Percentiles rank a stretch among this genome's conserved stretches.
Conservation (phyloP, 2,797 vertebrate genomes). For the Falco biarmicus region DNA sequence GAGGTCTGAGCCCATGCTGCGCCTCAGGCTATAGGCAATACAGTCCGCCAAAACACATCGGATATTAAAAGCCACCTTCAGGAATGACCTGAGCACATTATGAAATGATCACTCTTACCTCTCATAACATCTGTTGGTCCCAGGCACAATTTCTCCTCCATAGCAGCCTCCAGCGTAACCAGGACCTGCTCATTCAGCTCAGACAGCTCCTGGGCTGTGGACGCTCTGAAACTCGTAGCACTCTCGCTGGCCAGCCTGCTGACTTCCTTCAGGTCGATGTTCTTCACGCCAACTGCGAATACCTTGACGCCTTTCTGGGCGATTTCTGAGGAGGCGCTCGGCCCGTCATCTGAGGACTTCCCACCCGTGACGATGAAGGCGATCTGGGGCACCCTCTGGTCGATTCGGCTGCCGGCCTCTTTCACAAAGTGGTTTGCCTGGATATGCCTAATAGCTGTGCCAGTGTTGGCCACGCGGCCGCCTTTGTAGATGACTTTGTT, state of each 20-base stretch:
- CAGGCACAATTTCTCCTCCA: conserved; percentile 85
- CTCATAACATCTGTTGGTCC: conserved; percentile 55
- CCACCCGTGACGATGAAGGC: conserved; percentile 90
- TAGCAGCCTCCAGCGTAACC: conserved; percentile 84
- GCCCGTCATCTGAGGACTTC: conserved; percentile 84
- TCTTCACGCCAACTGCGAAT: conserved; percentile 87
- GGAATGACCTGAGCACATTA: not conserved
- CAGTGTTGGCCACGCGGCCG: conserved; percentile 86
- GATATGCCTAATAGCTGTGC: conserved; percentile 85
- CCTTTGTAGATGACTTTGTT: conserved; percentile 86
- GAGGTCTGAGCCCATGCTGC: not conserved
- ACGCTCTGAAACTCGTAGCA: conserved; percentile 83
- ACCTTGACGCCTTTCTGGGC: conserved; percentile 83
- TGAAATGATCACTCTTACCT: conserved; percentile 70
- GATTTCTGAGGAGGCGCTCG: conserved; percentile 84
- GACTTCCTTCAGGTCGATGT: conserved; percentile 83
- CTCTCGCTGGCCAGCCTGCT: conserved; percentile 84
- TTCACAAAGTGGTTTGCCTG: conserved; percentile 88
- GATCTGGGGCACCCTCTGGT: conserved; percentile 89
- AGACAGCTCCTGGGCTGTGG: conserved; percentile 82
- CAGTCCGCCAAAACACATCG: not conserved
- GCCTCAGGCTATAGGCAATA: not conserved
- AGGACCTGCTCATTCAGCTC: conserved; percentile 92
- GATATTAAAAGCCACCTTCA: not conserved
- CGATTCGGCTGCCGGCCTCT: conserved; percentile 87